Conservation (phyloP, 2,113 vertebrate genomes). For the Cyprinodon brontotheroides region DNA sequence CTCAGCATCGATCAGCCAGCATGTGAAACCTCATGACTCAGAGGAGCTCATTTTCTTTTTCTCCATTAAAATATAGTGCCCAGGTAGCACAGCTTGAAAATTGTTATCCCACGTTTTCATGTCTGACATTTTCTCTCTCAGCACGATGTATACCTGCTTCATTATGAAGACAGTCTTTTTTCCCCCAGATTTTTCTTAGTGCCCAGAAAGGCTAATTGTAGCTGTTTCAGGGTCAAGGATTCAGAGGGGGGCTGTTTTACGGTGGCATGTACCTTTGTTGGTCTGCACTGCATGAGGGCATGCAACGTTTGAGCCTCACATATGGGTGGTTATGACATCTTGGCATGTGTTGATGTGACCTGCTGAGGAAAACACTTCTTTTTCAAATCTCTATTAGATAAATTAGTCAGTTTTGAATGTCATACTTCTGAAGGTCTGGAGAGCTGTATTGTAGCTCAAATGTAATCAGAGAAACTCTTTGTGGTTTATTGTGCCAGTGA, state of each 20-base stretch:
- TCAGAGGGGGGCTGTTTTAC: conserved; percentile 4
- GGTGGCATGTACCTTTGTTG: conserved; percentile 22
- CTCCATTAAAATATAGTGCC: conserved; percentile 24
- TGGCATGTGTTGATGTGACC: neutral
- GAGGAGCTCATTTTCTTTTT: conserved; percentile 32
- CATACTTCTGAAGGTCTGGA: neutral
- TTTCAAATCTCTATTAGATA: neutral
- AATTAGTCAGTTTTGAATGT: neutral
- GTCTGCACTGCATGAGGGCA: conserved; percentile 6
- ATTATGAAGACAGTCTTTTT: conserved; percentile 29
- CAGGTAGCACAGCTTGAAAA: conserved; percentile 15
- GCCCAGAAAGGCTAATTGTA: conserved; percentile 33
- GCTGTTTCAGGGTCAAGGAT: conserved; percentile 30
- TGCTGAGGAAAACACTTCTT: neutral
- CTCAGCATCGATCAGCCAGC: conserved; percentile 28
- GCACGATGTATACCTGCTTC: conserved; percentile 38
- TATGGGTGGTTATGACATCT: conserved; percentile 17
- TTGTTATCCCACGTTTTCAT: conserved; percentile 15
- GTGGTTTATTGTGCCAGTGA: no score
- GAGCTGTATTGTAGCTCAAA: no score
- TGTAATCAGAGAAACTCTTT: neutral
- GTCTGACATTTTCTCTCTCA: conserved; percentile 62
- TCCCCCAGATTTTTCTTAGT: conserved; percentile 21
- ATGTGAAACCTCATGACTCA: conserved; percentile 10
- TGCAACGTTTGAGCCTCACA: conserved; percentile 4